phyloP scores from a whole-genome alignment of 1,140 invertebrate genomes.

The Drosophila orosa region DNA sequence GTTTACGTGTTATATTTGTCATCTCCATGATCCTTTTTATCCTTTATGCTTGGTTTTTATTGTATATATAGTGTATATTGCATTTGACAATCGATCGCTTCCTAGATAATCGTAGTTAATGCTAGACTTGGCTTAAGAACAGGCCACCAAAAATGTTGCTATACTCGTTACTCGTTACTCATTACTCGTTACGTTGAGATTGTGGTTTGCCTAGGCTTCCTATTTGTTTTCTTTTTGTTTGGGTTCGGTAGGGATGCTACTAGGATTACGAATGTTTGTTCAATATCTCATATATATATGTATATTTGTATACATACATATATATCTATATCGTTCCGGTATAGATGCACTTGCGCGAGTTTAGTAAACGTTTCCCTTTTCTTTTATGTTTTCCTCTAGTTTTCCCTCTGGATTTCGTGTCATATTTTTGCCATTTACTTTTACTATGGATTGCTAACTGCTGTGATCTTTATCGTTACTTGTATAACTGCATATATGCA shows the following conservation, averaged over 20 bases:
- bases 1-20: background rate
- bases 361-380: conserved; percentile 37
- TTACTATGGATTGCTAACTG: conserved; percentile 38
- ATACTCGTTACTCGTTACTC: conserved; percentile 14
- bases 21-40: conserved; percentile 1
- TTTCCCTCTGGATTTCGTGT: background rate
- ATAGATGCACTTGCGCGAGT: conserved; percentile 56
- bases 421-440: conserved; percentile 11
- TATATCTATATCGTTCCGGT: conserved; percentile 41
- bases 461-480: conserved; percentile 31
- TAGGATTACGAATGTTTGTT: conserved; percentile 42
- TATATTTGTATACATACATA: conserved; percentile 28
- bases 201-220: conserved; percentile 13
- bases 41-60: conserved; percentile 11
- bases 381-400: conserved; percentile 9
- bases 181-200: conserved; percentile 8
- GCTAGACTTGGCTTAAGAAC: conserved; percentile 49
- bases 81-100: conserved; percentile 33
- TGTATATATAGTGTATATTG: conserved; percentile 47
- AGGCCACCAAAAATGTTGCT: conserved; percentile 48
- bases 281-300: conserved; percentile 31
- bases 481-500: conserved; percentile 36
- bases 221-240: conserved; percentile 9
- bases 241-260: conserved; percentile 23
- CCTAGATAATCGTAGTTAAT: conserved; percentile 44